These are phyloP conservation scores for Diaprepes abbreviatus DNA, from an alignment of 2,888 invertebrate species.

Conservation along the genomic window DNA sequence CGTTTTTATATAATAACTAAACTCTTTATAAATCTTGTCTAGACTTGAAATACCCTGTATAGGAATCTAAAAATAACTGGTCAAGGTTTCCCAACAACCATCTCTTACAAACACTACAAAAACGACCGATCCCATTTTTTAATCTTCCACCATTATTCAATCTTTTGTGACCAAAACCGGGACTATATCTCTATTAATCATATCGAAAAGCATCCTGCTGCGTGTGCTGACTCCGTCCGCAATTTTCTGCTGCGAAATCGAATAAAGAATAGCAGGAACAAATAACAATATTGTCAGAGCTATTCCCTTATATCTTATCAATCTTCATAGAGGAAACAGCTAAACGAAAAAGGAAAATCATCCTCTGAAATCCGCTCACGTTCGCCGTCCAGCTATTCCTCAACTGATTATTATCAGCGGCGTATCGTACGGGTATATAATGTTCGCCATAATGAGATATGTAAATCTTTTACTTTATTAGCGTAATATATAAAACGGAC, in stretches of 20 bases:
- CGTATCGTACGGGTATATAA: not conserved
- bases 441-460: too few species aligned
- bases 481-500: too few species aligned
- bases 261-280: conserved; percentile 20
- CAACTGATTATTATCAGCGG: conserved; percentile 2
- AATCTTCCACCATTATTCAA: too few species aligned
- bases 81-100: too few species aligned
- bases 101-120: too few species aligned
- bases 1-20: too few species aligned
- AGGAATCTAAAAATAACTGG: too few species aligned
- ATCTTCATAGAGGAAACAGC: conserved; percentile 15
- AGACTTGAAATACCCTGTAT: too few species aligned
- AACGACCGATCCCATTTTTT: too few species aligned
- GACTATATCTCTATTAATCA: conserved; percentile 22
- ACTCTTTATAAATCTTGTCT: too few species aligned
- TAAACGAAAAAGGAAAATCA: conserved; percentile 13
- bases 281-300: conserved; percentile 29
- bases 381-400: conserved; percentile 7
- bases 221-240: not conserved
- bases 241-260: not conserved
- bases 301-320: conserved; percentile 24
- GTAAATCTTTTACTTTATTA: too few species aligned
- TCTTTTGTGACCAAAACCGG: not conserved
- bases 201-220: not conserved
- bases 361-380: conserved; percentile 4